A percentile compares a stretch with the other conserved stretches of the same genome.
Conservation (phyloP, 2,888 invertebrate species). For the Xestoiulus laeticollis region DNA sequence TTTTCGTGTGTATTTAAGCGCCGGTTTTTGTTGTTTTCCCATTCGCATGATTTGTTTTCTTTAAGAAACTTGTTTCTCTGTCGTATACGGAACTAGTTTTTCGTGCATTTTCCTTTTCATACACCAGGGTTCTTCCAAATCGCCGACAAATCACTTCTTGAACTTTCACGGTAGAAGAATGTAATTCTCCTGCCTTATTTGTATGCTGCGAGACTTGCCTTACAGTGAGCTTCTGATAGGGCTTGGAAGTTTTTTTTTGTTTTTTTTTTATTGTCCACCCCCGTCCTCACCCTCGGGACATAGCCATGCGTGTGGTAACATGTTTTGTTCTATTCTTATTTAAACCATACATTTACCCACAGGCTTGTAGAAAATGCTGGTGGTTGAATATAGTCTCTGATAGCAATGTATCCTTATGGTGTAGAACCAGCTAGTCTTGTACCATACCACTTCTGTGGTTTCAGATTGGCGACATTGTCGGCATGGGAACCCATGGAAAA, state of each 20-base stretch:
- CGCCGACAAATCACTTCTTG: slow-evolving; percentile 21
- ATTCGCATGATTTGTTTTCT: slow-evolving; percentile 8
- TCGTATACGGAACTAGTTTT: neutral
- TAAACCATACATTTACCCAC: neutral
- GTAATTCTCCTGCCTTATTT: neutral
- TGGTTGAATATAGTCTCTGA: neutral
- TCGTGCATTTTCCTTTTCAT: neutral
- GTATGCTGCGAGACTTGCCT: neutral
- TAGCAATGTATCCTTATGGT: neutral
- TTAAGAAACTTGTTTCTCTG: neutral
- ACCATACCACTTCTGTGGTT: too few species aligned
- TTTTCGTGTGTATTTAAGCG: neutral
- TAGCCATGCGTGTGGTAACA: neutral
- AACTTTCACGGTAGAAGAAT: neutral
- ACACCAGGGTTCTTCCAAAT: neutral
- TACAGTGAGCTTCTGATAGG: neutral
- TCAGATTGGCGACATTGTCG: too few species aligned
- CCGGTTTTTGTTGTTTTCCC: neutral
- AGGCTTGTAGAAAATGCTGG: neutral
- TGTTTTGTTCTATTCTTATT: neutral
- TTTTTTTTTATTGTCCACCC: neutral
- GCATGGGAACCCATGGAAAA: too few species aligned
- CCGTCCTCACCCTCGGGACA: neutral
- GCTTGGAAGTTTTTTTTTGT: neutral
- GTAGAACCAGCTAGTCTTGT: too few species aligned